These are phyloP conservation scores for Parotocinclus haroldoi DNA, from an alignment of 2,797 vertebrate genomes.

Conservation along the genomic window DNA sequence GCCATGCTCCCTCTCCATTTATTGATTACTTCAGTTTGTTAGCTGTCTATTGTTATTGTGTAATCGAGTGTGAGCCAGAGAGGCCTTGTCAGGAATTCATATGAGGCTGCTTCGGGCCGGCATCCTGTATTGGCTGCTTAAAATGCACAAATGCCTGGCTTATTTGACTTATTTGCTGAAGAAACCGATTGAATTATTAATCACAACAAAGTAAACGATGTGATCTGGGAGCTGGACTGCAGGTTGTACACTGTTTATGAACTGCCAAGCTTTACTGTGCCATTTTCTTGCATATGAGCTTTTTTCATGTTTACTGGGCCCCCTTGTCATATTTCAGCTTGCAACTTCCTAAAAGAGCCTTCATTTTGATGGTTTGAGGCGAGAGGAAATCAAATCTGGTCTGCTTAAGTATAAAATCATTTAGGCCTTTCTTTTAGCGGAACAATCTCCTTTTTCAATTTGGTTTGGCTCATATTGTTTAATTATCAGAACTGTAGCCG, in stretches of 20 bases:
- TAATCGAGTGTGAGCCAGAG: constrained; percentile 58
- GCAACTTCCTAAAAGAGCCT: constrained; percentile 15
- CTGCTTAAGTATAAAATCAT: too few relatives aligned
- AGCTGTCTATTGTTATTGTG: constrained; percentile 66
- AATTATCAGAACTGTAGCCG: constrained; percentile 8
- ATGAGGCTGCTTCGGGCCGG: constrained; percentile 32
- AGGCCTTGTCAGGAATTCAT: constrained; percentile 53
- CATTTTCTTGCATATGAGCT: background rate
- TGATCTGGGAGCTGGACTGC: background rate
- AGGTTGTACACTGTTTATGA: constrained; percentile 4
- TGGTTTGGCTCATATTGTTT: constrained; percentile 13
- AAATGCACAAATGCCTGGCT: constrained; percentile 44
- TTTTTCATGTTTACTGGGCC: constrained; percentile 18
- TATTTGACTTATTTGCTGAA: constrained; percentile 52
- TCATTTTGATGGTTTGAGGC: constrained; percentile 27
- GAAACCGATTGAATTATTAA: constrained; percentile 62
- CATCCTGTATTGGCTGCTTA: constrained; percentile 48
- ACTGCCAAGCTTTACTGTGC: constrained; percentile 15
- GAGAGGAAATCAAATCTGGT: background rate
- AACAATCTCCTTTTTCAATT: background rate
- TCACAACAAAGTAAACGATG: constrained; percentile 51
- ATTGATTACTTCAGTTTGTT: constrained; percentile 65
- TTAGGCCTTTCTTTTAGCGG: too few relatives aligned
- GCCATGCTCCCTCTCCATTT: constrained; percentile 58
- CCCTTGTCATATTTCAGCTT: constrained; percentile 8